These are phyloP conservation scores for Agapostemon virescens DNA, from an alignment of 2,888 invertebrate species.

Conservation along the genomic window DNA sequence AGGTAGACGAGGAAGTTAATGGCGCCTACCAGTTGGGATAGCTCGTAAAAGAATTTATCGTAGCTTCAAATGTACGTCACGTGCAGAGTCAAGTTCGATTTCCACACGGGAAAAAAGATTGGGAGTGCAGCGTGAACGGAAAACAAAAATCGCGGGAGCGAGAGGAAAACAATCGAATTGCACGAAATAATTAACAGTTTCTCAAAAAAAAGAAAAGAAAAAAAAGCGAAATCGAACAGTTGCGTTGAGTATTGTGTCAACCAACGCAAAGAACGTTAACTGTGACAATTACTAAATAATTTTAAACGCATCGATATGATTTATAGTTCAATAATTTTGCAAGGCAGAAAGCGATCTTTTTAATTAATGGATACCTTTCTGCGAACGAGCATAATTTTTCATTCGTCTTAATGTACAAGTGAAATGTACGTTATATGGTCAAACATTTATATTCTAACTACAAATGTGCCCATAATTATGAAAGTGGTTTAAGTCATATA, in stretches of 20 bases:
- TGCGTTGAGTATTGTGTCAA: background rate
- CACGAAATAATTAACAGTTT: conserved; percentile 28
- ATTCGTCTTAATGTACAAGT: no score
- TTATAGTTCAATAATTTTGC: background rate
- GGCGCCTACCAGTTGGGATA: conserved; percentile 45
- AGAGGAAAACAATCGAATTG: conserved; percentile 10
- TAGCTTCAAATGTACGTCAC: conserved; percentile 65
- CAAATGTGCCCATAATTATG: no score
- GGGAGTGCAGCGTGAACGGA: background rate
- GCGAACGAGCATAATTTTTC: no score
- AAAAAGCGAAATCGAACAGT: background rate
- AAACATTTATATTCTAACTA: no score
- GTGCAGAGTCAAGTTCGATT: conserved; percentile 61
- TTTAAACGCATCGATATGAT: background rate
- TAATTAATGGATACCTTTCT: no score
- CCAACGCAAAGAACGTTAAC: background rate
- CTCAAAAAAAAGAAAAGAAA: background rate
- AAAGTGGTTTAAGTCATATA: no score
- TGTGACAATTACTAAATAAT: background rate
- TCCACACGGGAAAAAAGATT: conserved; percentile 31
- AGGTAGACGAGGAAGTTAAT: conserved; percentile 65
- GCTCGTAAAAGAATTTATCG: conserved; percentile 68
- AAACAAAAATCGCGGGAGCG: background rate
- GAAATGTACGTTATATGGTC: no score
- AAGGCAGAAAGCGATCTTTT: no score